Conservation (phyloP, 2,113 vertebrate genomes). For the Tauraco erythrolophus region DNA sequence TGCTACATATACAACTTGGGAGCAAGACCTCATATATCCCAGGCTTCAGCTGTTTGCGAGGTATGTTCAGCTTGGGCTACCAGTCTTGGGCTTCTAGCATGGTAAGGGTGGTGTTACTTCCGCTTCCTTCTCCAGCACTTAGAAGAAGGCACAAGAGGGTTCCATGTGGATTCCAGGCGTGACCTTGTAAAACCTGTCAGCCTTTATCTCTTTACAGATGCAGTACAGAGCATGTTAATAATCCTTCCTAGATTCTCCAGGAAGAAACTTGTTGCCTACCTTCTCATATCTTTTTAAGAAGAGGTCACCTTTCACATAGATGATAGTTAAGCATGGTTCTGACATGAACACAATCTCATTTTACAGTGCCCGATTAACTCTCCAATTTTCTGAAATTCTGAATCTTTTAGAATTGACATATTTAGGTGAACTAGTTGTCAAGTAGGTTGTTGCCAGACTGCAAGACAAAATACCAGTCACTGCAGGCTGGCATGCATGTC, state of each 20-base stretch:
- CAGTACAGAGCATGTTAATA: neutral
- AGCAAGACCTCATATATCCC: neutral
- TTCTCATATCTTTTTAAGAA: neutral
- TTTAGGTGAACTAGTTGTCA: neutral
- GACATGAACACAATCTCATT: neutral
- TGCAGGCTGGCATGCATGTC: neutral
- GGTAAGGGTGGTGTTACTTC: neutral
- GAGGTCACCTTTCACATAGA: neutral
- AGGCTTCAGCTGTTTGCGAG: neutral
- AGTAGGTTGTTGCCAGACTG: neutral
- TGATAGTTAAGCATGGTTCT: neutral
- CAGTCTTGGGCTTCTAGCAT: rapidly evolving
- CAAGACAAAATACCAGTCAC: neutral
- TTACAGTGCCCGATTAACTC: neutral
- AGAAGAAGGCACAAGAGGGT: neutral
- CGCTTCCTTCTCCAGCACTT: neutral
- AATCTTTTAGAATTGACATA: neutral
- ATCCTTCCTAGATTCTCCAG: neutral
- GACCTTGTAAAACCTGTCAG: neutral
- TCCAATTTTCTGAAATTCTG: neutral
- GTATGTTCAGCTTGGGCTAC: neutral
- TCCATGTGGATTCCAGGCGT: neutral
- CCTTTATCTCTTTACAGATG: neutral
- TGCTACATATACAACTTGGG: neutral
- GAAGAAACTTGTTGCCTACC: neutral